Evolutionary conservation across 2,797 vertebrate species (phyloP), one percentile per base, ranked within the genome.

Genomic region (Sebastes nivosus): DNA sequence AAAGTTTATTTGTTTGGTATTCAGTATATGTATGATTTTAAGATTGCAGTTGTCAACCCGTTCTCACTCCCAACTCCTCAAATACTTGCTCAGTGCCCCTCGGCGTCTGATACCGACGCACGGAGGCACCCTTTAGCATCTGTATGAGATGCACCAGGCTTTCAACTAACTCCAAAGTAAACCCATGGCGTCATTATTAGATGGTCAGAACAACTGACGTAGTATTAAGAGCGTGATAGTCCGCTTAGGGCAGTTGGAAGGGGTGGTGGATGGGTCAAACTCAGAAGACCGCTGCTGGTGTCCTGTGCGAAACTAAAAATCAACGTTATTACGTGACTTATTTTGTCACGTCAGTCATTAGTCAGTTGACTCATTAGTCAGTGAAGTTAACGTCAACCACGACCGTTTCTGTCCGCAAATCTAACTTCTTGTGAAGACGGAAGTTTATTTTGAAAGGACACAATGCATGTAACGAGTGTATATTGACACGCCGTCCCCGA

Each of bases 291-390:
- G 4, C 36, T 38, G 12, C 13, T 38, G 4, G 9, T 32, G 32
- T 38, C 36, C 36, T 2, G 1, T 38, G 36, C 5, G 9, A 34
- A 34, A 1, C 25, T n/a, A 0, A 46, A 46, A 46, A 8, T 7
- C 16, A 2, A 18, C 14, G 0, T 52, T 42, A 42, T 42, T 42
- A 42, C 2, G 5, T 4, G 20, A n/a, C 50, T 20, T 52, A n/a
- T 52, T 52, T 52, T 4, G 18, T 20, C 20, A n/a, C 18, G 0
- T 52, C 18, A 4, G 18, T 52, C 18, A 4, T 52, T 52, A 7
- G 50, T 52, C 8, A 52, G 0, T 0, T 20, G 50, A 4, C 18
- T 52, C 20, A 0, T n/a, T 52, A 50, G 46, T 50, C 46, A 2
- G 46, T 50, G 3, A 20, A 58, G 55, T 9, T 58, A 25, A 29